Base-by-base conservation (phyloP, 2,113 vertebrate genomes). In the Lophura nycthemera region DNA sequence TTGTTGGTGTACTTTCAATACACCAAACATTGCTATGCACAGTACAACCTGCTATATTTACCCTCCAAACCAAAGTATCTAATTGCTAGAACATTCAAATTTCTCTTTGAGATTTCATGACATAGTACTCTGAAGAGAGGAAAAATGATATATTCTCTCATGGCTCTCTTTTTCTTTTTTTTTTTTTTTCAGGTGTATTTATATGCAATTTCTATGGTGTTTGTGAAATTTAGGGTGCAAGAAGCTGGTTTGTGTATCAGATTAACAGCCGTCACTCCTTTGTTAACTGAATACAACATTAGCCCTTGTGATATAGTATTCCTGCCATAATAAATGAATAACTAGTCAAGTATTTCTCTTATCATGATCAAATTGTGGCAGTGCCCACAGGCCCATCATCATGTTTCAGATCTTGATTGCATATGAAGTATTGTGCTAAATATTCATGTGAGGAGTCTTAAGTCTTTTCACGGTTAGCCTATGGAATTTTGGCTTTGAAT, bases 1-100 rank as follows among this genome's bases (percentile, higher is more conserved):
- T 52, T 24, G 15, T 38, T 40, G 47, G 25, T 36, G 8, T 38
- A 10, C 25, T 83, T 30, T 57, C 56, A 63, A 21, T 60, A 56
- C 18, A 40, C 29, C 11, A 59, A 8, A 76, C 61, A 47, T 14
- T 89, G 50, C 16, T 74, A 7, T 11, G 54, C 22, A 21, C 2
- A 19, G 48, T 36, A 20, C 8, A 10, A 19, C 6, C 25, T 59
- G 10, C 32, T 0, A 0, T 82, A 29, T 75, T 64, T 78, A 13
- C 54, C 13, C 52, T n/a, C 24, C 7, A 50, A 73, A 43, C 30
- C 2, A 30, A 54, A 59, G 18, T 15, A 15, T 6, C 29, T 71
- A 4, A 4, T n/a, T 91, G 9, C 32, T 69, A 13, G n/a, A 74
- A 59, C 19, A 29, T 38, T 16, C 3, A 56, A 16, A 32, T 32